Percentiles rank a stretch among this genome's conserved stretches.
These are phyloP conservation scores for Vanessa tameamea DNA, from an alignment of 1,140 invertebrate species.

Conservation along the genomic window DNA sequence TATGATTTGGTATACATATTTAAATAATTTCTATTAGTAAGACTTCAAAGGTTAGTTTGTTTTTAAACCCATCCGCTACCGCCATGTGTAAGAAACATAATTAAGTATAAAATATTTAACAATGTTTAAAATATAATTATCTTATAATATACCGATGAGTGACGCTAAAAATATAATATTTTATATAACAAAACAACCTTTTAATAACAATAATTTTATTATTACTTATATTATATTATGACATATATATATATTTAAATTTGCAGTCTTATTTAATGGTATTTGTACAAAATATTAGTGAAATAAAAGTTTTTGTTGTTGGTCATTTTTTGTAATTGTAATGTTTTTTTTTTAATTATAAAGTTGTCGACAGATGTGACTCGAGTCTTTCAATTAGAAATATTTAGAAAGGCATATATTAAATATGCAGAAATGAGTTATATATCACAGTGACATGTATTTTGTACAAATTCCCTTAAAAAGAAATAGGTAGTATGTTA, in stretches of 20 bases:
- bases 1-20: too few species aligned
- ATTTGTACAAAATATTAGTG: neutral
- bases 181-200: neutral
- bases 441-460: too few species aligned
- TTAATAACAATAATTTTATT: constrained; percentile 8
- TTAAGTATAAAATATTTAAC: neutral
- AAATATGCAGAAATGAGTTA: too few species aligned
- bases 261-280: neutral
- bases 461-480: constrained; percentile 1
- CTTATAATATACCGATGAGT: neutral
- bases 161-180: constrained; percentile 4
- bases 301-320: neutral
- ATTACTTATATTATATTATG: neutral
- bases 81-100: constrained; percentile 3
- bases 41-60: neutral
- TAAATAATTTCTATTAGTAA: too few species aligned
- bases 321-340: neutral
- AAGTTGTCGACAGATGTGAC: too few species aligned
- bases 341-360: too few species aligned
- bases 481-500: neutral
- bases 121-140: neutral
- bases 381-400: too few species aligned
- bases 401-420: too few species aligned
- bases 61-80: neutral
- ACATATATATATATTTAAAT: neutral